These are phyloP conservation scores for Syngnathoides biaculeatus DNA, from an alignment of 2,113 vertebrate species.

Conservation along the genomic window DNA sequence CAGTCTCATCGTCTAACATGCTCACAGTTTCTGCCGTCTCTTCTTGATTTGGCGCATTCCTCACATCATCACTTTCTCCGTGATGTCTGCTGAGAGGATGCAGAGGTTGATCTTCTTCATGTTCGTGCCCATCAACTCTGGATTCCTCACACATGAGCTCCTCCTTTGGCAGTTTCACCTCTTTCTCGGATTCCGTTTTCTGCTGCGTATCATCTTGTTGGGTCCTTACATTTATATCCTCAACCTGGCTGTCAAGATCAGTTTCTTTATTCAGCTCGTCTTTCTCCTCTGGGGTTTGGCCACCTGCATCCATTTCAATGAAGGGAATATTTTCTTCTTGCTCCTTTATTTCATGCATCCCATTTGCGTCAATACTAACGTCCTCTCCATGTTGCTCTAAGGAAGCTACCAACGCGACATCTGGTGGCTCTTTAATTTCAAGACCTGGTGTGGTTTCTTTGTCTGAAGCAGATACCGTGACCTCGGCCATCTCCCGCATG, in stretches of 20 bases:
- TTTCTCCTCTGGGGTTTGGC: background rate
- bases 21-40: constrained; percentile 43
- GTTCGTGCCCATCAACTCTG: background rate
- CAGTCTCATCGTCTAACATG: constrained; percentile 40
- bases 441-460: background rate
- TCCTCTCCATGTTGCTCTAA: background rate
- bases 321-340: constrained; percentile 13
- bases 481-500: background rate
- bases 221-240: background rate
- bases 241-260: background rate
- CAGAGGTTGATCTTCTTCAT: constrained; percentile 5
- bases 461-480: background rate
- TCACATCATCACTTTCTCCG: background rate
- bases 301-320: constrained; percentile 2
- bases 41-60: constrained; percentile 12
- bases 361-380: background rate
- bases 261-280: constrained; percentile 16
- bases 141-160: background rate
- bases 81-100: background rate
- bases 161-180: background rate
- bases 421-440: background rate
- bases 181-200: constrained; percentile 10
- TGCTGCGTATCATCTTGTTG: constrained; percentile 16
- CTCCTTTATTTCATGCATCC: background rate
- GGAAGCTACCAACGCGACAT: rapidly evolving